Evolutionary conservation across 2,113 vertebrate genomes (phyloP).

Genomic region (Notothenia rossii): DNA sequence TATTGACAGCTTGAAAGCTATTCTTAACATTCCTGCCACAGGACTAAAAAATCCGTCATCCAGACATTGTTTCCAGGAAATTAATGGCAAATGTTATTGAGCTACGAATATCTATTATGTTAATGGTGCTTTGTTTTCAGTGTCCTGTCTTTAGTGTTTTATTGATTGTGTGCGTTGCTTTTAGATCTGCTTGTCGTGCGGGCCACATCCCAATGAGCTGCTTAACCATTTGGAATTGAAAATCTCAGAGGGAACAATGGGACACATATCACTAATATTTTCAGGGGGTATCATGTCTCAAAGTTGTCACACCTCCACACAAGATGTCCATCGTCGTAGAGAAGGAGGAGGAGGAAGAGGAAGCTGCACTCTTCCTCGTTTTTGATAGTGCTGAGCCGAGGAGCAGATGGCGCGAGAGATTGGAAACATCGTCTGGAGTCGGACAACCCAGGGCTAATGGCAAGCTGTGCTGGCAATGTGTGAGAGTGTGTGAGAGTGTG

Average conservation of each 20-base stretch:
- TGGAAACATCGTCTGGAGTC: slow-evolving; percentile 75
- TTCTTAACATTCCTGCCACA: slow-evolving; percentile 49
- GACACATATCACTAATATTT: slow-evolving; percentile 13
- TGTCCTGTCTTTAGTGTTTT: slow-evolving; percentile 41
- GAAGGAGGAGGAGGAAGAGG: slow-evolving; percentile 69
- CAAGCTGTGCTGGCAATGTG: slow-evolving; percentile 72
- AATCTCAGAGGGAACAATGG: neutral
- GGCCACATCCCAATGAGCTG: neutral
- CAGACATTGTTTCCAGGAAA: slow-evolving; percentile 55
- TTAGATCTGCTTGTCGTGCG: neutral
- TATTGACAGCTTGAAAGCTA: slow-evolving; percentile 43
- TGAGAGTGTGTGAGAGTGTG: slow-evolving; percentile 19
- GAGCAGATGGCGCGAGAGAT: slow-evolving; percentile 80
- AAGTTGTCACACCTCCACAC: slow-evolving; percentile 73
- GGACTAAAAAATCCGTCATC: slow-evolving; percentile 42
- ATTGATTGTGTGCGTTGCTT: slow-evolving; percentile 33
- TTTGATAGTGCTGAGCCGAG: slow-evolving; percentile 55
- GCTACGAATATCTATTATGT: slow-evolving; percentile 40
- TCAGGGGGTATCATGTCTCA: slow-evolving; percentile 38
- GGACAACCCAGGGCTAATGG: slow-evolving; percentile 72
- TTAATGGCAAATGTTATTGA: slow-evolving; percentile 57
- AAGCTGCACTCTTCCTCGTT: slow-evolving; percentile 66
- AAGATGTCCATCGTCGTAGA: slow-evolving; percentile 61
- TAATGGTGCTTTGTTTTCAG: slow-evolving; percentile 51
- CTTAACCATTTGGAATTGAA: neutral